Evolutionary conservation across 1,140 invertebrate species (phyloP).

Genomic region (Wasmannia auropunctata): DNA sequence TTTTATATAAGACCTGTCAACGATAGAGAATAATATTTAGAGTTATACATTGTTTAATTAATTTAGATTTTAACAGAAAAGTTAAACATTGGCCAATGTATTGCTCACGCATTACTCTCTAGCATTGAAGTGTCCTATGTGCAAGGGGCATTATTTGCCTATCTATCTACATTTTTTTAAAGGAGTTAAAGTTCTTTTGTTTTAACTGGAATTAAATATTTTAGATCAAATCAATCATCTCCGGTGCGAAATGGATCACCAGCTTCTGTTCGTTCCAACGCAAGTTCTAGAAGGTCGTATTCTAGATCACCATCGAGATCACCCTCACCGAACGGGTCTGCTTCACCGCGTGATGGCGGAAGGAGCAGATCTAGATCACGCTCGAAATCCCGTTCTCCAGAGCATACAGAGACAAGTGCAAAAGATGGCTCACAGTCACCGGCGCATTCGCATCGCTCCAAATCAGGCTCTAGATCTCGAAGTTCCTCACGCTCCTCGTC

Average conservation of each 20-base stretch:
- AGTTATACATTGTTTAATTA: too few species aligned
- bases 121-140: too few species aligned
- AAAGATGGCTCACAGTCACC: constrained; percentile 55
- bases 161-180: background rate
- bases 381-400: constrained; percentile 61
- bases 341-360: constrained; percentile 25
- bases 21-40: too few species aligned
- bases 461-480: constrained; percentile 64
- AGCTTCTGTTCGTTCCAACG: constrained; percentile 54
- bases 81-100: too few species aligned
- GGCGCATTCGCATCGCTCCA: constrained; percentile 41
- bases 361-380: constrained; percentile 60
- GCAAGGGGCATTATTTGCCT: background rate
- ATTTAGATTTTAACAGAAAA: too few species aligned
- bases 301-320: constrained; percentile 68
- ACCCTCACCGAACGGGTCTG: constrained; percentile 46
- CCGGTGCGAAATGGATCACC: constrained; percentile 57
- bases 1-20: too few species aligned
- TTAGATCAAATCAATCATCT: constrained; percentile 64
- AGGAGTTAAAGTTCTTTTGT: background rate
- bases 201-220: constrained; percentile 1
- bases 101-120: too few species aligned
- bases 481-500: constrained; percentile 63
- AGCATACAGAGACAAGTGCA: background rate
- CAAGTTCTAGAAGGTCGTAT: constrained; percentile 65